Evolutionary conservation across 2,797 vertebrate species (phyloP), one percentile per base, ranked within the genome.

Genomic region (Numenius phaeopus): DNA sequence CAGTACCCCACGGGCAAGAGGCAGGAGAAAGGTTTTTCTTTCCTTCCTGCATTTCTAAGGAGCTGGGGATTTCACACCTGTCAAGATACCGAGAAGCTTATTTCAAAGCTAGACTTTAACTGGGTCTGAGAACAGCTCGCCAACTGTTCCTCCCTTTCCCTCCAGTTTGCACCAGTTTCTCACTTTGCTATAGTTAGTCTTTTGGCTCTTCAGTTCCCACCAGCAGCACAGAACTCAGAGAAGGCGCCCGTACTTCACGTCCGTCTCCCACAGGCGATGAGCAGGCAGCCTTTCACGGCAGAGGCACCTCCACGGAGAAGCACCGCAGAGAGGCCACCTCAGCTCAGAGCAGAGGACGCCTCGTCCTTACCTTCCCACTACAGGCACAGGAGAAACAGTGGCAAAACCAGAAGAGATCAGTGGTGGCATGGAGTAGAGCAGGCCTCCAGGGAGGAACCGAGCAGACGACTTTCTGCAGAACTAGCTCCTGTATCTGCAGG

Each of bases 211-310:
- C 73, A 46, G 57, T 18, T 39, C 39, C 26, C 32, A 17, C 18
- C 18, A 75, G 13, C 37, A 76, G 73, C 49, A 42, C 13, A 57
- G 21, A 62, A 61, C 9, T 59, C 34, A 10, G 52, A 13, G 44
- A n/a, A 64, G 76, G 40, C 0, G 0, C 39, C 17, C 3, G 0
- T 32, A 26, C 27, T 75, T 47, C 30, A 10, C 0, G 4, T 5
- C 59, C 1, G 1, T 14, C 40, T 67, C 62, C 37, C 24, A 4
- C 3, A 3, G 52, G 32, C 1, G 1, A 34, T 4, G 32, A 1
- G 2, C 49, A 24, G 29, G 37, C 52, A 85, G 70, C 42, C 32
- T 7, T 10, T 7, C 40, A 21, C 7, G 24, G 59, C 70, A 17
- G 55, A 34, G n/a, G 40, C n/a, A 37, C 29, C 29, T 5, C 19